Conservation (phyloP, 2,113 vertebrate genomes). For the Odocoileus virginianus region DNA sequence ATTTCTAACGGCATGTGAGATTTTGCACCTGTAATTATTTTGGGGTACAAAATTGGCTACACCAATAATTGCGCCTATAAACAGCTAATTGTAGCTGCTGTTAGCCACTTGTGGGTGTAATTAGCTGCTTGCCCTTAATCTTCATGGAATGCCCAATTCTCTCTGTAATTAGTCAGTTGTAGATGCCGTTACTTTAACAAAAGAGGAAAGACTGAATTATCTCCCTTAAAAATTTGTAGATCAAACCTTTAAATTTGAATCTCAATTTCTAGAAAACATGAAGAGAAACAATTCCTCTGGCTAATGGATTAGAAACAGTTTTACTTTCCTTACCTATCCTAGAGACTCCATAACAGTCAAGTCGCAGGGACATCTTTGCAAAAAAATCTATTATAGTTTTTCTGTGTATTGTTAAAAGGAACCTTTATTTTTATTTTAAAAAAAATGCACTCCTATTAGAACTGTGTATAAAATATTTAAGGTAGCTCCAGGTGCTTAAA, state of each 20-base stretch:
- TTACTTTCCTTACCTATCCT: background rate
- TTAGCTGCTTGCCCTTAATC: slow-evolving; percentile 69
- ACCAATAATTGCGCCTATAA: slow-evolving; percentile 70
- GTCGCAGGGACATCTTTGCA: background rate
- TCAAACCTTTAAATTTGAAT: slow-evolving; percentile 29
- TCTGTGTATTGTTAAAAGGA: slow-evolving; percentile 31
- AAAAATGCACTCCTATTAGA: background rate
- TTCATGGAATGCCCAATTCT: slow-evolving; percentile 64
- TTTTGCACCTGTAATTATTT: slow-evolving; percentile 75
- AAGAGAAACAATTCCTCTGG: background rate
- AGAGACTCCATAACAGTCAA: background rate
- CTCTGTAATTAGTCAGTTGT: slow-evolving; percentile 69
- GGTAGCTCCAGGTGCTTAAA: background rate
- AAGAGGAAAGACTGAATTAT: slow-evolving; percentile 28
- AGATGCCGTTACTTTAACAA: slow-evolving; percentile 52
- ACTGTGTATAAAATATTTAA: background rate
- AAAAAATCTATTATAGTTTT: background rate
- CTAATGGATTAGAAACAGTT: background rate
- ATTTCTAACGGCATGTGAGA: slow-evolving; percentile 33
- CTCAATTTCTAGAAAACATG: slow-evolving; percentile 43
- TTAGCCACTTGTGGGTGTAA: slow-evolving; percentile 73
- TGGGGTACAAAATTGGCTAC: slow-evolving; percentile 71
- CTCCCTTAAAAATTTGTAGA: background rate
- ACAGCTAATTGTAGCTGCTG: slow-evolving; percentile 71
- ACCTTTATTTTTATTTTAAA: background rate